A percentile compares a stretch with the other conserved stretches of the same genome.
Evolutionary conservation across 2,797 vertebrate species (phyloP).

Genomic region (Danio albolineatus): DNA sequence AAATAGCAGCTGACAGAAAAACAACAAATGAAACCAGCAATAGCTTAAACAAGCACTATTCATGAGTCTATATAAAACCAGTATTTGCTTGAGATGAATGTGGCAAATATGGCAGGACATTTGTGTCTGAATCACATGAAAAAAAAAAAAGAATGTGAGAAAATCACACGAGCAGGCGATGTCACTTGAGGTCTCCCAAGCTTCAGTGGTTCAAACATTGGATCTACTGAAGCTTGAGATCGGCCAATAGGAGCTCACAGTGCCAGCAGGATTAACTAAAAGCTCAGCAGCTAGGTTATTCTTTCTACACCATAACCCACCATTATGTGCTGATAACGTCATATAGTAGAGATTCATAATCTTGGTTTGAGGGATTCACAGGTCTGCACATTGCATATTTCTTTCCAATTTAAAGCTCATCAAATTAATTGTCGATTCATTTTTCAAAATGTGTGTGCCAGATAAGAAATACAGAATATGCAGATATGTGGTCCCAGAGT

Average conservation of each 20-base stretch:
- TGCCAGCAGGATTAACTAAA: slow-evolving; percentile 47
- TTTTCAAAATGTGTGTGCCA: background rate
- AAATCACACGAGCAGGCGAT: slow-evolving; percentile 23
- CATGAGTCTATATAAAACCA: background rate
- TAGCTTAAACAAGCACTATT: slow-evolving; percentile 33
- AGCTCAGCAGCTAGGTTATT: slow-evolving; percentile 68
- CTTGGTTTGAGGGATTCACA: background rate
- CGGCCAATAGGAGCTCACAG: slow-evolving; percentile 60
- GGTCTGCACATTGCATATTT: background rate
- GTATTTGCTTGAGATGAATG: slow-evolving; percentile 54
- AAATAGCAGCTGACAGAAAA: background rate
- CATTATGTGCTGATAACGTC: slow-evolving; percentile 8
- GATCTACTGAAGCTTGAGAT: slow-evolving; percentile 38
- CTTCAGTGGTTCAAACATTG: slow-evolving; percentile 38
- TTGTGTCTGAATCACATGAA: slow-evolving; percentile 29
- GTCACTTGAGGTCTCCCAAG: slow-evolving; percentile 57
- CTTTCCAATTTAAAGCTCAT: background rate
- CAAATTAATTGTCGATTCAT: background rate
- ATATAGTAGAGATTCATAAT: background rate
- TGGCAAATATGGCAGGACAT: slow-evolving; percentile 16
- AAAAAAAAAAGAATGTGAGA: slow-evolving; percentile 55
- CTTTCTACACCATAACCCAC: slow-evolving; percentile 39
- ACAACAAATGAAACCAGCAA: background rate
- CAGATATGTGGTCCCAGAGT: background rate
- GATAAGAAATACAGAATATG: background rate